phyloP scores from a whole-genome alignment of 2,113 vertebrate species.

The Machaerirhynchus nigripectus region DNA sequence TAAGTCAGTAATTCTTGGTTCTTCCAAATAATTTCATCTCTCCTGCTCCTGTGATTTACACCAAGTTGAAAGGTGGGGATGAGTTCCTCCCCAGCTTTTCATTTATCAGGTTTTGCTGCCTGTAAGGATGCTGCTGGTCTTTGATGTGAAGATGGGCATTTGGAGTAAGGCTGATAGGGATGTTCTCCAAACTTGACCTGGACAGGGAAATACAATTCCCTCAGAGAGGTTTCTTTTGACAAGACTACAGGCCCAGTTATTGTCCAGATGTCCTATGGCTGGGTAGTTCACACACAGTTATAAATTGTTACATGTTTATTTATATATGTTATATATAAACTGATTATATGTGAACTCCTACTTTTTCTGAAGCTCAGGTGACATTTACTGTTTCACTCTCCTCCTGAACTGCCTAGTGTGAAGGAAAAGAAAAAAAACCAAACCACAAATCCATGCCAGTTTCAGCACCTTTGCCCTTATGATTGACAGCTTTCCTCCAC shows the following conservation, averaged over 20 bases:
- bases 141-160: not conserved
- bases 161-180: not conserved
- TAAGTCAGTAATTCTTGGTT: not conserved
- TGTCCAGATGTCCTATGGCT: not conserved
- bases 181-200: not conserved
- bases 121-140: not conserved
- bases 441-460: not conserved
- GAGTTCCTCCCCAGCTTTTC: not conserved
- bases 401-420: not conserved
- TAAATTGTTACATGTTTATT: not conserved
- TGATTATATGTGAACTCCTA: not conserved
- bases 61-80: not conserved
- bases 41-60: not conserved
- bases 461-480: not conserved
- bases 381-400: not conserved
- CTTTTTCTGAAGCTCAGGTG: not conserved
- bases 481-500: conserved; percentile 23
- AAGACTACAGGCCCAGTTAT: not conserved
- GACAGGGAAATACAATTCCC: not conserved
- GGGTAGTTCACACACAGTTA: not conserved
- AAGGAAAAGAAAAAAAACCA: not conserved
- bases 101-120: not conserved
- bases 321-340: not conserved
- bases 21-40: not conserved
- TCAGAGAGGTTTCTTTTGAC: not conserved